Evolutionary conservation across 2,113 vertebrate genomes (phyloP).

Genomic region (Protomyctophum bolini): DNA sequence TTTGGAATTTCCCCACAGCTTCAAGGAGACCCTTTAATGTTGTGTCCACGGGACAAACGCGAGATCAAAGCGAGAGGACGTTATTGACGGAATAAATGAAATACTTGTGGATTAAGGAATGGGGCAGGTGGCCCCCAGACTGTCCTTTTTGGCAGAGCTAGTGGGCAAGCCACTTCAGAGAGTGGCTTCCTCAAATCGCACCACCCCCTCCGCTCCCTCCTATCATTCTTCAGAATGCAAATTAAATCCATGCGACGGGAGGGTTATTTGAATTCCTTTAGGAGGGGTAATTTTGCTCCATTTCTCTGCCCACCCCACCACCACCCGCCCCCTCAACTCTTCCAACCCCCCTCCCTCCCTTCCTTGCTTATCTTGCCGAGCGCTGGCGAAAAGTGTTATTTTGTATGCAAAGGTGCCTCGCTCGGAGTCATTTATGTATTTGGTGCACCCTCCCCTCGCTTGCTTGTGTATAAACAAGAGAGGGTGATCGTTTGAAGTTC

Average conservation of each 20-base stretch:
- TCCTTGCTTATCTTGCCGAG: slow-evolving; percentile 36
- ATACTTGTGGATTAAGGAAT: slow-evolving; percentile 60
- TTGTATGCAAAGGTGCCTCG: slow-evolving; percentile 63
- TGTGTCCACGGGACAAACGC: slow-evolving; percentile 70
- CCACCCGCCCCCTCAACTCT: neutral
- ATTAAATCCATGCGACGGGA: slow-evolving; percentile 59
- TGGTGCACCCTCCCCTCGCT: slow-evolving; percentile 23
- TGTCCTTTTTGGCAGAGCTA: slow-evolving; percentile 62
- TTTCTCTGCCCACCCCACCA: neutral
- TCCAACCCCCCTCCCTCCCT: neutral
- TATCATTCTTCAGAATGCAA: slow-evolving; percentile 61
- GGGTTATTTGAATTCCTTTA: slow-evolving; percentile 60
- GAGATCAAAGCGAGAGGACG: slow-evolving; percentile 71
- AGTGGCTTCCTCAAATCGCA: slow-evolving; percentile 44
- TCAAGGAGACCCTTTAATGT: slow-evolving; percentile 70
- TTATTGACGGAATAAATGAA: slow-evolving; percentile 63
- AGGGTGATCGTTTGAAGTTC: slow-evolving; percentile 50
- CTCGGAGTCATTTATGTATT: slow-evolving; percentile 63
- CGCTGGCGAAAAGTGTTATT: slow-evolving; percentile 37
- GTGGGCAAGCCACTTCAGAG: slow-evolving; percentile 59
- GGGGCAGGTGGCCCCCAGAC: slow-evolving; percentile 70
- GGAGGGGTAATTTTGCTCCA: slow-evolving; percentile 44
- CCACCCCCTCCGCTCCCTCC: slow-evolving; percentile 10
- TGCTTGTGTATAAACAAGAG: slow-evolving; percentile 50
- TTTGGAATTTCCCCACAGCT: slow-evolving; percentile 59